phyloP scores from a whole-genome alignment of 2,888 invertebrate species.

The Romanomermis culicivorax region DNA sequence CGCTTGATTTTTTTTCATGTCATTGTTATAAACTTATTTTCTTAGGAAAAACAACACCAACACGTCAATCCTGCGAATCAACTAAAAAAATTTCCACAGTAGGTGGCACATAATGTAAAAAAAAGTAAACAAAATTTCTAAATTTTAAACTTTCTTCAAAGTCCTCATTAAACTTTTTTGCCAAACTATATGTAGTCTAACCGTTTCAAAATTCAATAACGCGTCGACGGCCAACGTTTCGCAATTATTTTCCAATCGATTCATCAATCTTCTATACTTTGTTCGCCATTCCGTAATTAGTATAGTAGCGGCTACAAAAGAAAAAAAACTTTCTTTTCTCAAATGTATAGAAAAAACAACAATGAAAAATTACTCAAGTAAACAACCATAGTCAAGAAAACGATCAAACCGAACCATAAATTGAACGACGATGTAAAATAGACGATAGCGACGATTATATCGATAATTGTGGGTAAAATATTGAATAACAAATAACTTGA shows the following conservation, averaged over 20 bases:
- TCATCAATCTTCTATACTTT: constrained; percentile 78
- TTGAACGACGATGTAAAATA: constrained; percentile 73
- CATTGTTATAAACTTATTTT: no score
- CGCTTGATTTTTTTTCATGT: no score
- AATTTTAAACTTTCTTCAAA: no score
- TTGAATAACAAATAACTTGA: constrained; percentile 53
- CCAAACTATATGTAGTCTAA: constrained; percentile 32
- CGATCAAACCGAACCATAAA: constrained; percentile 79
- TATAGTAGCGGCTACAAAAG: constrained; percentile 52
- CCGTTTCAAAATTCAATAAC: constrained; percentile 87
- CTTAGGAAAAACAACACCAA: no score
- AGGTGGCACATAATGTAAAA: no score
- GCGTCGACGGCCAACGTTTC: constrained; percentile 84
- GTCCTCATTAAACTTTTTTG: no score
- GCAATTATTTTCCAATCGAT: constrained; percentile 72
- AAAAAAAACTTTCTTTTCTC: background rate
- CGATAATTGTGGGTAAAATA: constrained; percentile 71
- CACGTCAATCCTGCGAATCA: no score
- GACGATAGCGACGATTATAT: constrained; percentile 68
- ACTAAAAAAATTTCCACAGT: no score
- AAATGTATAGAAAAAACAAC: background rate
- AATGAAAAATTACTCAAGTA: constrained; percentile 49
- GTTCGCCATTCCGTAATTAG: constrained; percentile 91
- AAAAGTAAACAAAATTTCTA: no score
- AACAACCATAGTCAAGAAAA: constrained; percentile 70